phyloP scores from a whole-genome alignment of 2,888 invertebrate species.

The Andrena hattorfiana region DNA sequence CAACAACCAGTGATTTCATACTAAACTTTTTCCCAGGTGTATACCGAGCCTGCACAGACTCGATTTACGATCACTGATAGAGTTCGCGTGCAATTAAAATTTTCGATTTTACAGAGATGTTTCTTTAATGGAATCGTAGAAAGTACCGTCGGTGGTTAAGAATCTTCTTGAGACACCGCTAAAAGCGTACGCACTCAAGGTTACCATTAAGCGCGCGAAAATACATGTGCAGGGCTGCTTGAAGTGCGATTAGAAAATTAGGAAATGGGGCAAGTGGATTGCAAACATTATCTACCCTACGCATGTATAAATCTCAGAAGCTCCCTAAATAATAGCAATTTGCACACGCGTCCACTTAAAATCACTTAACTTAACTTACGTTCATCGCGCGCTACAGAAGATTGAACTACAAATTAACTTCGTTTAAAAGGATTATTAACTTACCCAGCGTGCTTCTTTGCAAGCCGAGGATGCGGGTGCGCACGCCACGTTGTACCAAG shows the following conservation, averaged over 20 bases:
- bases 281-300: too few relatives aligned
- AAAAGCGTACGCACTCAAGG: neutral
- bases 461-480: too few relatives aligned
- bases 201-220: neutral
- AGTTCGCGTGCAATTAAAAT: neutral
- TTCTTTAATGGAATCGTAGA: neutral
- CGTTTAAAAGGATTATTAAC: too few relatives aligned
- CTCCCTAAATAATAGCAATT: too few relatives aligned
- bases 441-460: too few relatives aligned
- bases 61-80: neutral
- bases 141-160: neutral
- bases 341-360: too few relatives aligned
- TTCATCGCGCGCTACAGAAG: too few relatives aligned
- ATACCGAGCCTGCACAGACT: neutral
- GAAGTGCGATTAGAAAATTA: constrained; percentile 3
- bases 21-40: too few relatives aligned
- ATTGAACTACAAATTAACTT: too few relatives aligned
- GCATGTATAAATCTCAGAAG: neutral
- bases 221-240: neutral
- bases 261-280: neutral
- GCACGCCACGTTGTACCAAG: too few relatives aligned
- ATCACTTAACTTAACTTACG: too few relatives aligned
- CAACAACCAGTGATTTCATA: neutral
- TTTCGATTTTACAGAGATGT: neutral
- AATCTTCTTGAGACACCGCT: neutral